Percentiles rank a stretch among this genome's conserved stretches.
phyloP scores from a whole-genome alignment of 2,888 invertebrate genomes.

The Netelia melanura region DNA sequence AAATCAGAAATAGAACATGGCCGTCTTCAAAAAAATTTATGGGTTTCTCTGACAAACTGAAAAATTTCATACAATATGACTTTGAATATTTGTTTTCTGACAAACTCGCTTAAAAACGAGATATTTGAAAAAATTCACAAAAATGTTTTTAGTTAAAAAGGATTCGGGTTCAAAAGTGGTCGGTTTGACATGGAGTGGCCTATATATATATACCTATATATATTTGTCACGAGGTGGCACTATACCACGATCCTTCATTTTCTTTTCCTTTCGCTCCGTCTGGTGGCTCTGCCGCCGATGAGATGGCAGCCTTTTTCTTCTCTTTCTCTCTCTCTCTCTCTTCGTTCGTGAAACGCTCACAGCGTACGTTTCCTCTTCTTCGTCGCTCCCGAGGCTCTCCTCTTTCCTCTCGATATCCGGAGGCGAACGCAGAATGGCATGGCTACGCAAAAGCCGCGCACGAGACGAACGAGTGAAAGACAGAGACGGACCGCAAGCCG shows the following conservation, averaged over 20 bases:
- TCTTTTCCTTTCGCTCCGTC: conserved; percentile 47
- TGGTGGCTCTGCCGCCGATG: conserved; percentile 50
- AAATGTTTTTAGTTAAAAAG: no score
- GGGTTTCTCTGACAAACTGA: no score
- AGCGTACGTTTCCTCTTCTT: background rate
- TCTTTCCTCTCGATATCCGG: conserved; percentile 57
- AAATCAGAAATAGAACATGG: no score
- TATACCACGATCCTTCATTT: conserved; percentile 28
- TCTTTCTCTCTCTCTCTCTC: background rate
- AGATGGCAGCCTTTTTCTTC: conserved; percentile 43
- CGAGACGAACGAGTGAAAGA: conserved; percentile 11
- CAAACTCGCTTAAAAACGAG: no score
- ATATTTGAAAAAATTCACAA: no score
- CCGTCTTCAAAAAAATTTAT: no score
- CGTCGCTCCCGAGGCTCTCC: conserved; percentile 8
- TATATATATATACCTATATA: background rate
- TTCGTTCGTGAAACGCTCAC: no score
- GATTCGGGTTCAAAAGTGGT: no score
- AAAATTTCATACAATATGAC: no score
- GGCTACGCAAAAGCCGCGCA: conserved; percentile 23
- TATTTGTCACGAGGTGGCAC: conserved; percentile 34
- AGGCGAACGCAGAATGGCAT: conserved; percentile 31
- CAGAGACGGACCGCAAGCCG: conserved; percentile 22
- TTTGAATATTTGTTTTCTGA: no score
- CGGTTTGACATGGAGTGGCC: no score